A percentile compares a stretch with the other conserved stretches of the same genome.
These are phyloP conservation scores for Jacana jacana DNA, from an alignment of 2,113 vertebrate species.

Conservation along the genomic window DNA sequence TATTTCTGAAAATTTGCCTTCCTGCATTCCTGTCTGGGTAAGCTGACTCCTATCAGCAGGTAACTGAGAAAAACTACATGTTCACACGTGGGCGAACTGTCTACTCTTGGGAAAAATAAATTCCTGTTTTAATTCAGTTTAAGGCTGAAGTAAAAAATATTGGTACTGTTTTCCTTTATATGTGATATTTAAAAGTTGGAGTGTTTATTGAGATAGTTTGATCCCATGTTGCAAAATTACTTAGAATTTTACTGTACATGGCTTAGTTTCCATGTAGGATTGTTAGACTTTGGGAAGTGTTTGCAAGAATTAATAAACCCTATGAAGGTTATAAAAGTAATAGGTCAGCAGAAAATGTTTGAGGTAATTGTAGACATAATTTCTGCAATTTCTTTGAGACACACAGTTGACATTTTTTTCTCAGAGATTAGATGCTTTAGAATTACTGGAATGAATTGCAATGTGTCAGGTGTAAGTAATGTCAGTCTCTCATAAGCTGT, in stretches of 20 bases:
- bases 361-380: background rate
- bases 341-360: background rate
- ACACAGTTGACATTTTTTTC: background rate
- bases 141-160: background rate
- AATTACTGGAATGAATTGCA: background rate
- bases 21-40: background rate
- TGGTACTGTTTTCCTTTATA: background rate
- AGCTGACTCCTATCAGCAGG: background rate
- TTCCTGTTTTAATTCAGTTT: background rate
- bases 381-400: background rate
- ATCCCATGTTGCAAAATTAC: background rate
- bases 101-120: background rate
- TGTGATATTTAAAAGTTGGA: background rate
- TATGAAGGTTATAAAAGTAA: background rate
- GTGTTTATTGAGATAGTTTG: background rate
- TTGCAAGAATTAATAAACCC: background rate
- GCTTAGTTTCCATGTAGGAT: background rate
- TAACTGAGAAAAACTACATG: background rate
- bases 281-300: background rate
- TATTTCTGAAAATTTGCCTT: background rate
- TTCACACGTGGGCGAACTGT: background rate
- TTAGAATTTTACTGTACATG: background rate
- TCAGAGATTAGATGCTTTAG: background rate
- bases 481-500: background rate
- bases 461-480: background rate